Conservation (phyloP, 53 echinoderm and acorn worm species). For the Actinopyga echinites region DNA sequence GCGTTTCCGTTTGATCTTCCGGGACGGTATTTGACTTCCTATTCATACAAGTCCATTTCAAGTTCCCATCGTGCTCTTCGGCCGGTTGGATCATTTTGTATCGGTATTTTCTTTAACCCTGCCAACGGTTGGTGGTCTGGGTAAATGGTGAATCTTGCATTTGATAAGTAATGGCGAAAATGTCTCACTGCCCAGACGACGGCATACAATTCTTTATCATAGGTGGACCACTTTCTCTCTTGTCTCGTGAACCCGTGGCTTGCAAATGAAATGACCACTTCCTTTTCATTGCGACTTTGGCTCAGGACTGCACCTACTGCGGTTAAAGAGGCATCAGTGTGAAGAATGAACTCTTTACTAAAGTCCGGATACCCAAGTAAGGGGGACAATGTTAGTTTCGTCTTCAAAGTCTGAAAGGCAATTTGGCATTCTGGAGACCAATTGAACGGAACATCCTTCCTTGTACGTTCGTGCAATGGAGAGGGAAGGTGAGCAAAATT, state of each 20-base stretch:
- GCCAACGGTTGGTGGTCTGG: slow-evolving; percentile 71
- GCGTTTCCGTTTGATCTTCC: slow-evolving; percentile 65
- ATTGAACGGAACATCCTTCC: slow-evolving; percentile 42
- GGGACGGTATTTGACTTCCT: slow-evolving; percentile 56
- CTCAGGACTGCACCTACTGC: too few relatives aligned
- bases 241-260: too few relatives aligned
- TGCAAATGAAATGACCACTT: too few relatives aligned
- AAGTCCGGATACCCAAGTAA: slow-evolving; percentile 62
- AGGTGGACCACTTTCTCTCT: too few relatives aligned
- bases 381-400: slow-evolving; percentile 11
- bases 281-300: too few relatives aligned
- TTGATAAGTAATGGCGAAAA: slow-evolving; percentile 45
- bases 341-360: slow-evolving; percentile 18
- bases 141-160: slow-evolving; percentile 44
- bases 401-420: slow-evolving; percentile 41
- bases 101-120: slow-evolving; percentile 55
- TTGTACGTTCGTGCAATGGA: slow-evolving; percentile 53
- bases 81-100: slow-evolving; percentile 54
- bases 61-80: slow-evolving; percentile 62
- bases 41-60: slow-evolving; percentile 62
- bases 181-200: slow-evolving; percentile 49
- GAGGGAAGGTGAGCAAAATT: slow-evolving; percentile 53
- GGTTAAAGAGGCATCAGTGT: too few relatives aligned
- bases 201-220: too few relatives aligned
- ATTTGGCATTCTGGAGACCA: slow-evolving; percentile 64